Conservation (phyloP, 2,113 vertebrate species). For the Steatornis caripensis region DNA sequence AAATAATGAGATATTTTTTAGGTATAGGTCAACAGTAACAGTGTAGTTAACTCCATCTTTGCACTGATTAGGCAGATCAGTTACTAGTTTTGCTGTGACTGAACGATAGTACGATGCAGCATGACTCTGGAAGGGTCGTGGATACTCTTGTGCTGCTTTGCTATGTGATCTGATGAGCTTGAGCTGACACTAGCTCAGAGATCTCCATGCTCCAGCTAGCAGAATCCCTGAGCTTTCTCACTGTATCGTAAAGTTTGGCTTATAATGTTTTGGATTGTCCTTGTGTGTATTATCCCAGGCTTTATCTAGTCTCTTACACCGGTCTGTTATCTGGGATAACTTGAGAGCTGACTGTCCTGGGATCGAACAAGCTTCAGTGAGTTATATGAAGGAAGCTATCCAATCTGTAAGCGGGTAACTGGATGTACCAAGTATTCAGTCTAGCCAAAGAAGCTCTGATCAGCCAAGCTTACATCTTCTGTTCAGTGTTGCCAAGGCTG, state of each 20-base stretch:
- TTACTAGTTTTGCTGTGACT: background rate
- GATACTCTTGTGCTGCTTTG: background rate
- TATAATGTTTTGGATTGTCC: background rate
- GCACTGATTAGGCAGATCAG: background rate
- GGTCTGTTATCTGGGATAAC: background rate
- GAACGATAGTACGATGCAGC: background rate
- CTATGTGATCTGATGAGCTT: background rate
- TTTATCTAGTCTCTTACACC: background rate
- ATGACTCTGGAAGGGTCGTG: background rate
- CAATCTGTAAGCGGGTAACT: fast-evolving
- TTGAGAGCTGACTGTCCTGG: background rate
- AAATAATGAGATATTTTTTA: background rate
- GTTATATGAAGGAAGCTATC: background rate
- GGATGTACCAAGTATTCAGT: background rate
- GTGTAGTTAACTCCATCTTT: background rate
- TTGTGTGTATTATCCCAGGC: background rate
- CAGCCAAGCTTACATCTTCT: background rate
- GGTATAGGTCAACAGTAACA: background rate
- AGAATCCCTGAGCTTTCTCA: background rate
- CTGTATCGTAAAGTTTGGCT: background rate
- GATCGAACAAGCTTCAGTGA: background rate
- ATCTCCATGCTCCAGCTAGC: background rate
- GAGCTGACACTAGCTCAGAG: background rate
- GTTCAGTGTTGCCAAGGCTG: background rate
- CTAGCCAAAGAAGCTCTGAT: background rate